Evolutionary conservation across 2,888 invertebrate genomes (phyloP).

Genomic region (Scaptomyza flava): DNA sequence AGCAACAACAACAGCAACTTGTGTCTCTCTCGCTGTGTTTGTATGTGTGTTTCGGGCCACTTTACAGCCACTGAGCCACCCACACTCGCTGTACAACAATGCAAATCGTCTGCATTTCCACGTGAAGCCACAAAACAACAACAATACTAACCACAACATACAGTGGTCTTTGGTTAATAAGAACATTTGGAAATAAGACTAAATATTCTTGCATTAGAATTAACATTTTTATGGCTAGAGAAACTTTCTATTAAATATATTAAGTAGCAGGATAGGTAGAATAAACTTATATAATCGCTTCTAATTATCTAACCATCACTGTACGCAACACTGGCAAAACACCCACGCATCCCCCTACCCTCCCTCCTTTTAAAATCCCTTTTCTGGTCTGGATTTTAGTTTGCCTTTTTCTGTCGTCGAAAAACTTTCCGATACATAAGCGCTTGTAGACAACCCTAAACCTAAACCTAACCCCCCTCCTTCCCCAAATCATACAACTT

Average conservation of each 20-base stretch:
- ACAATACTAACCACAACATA: slow-evolving; percentile 30
- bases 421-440: slow-evolving; percentile 71
- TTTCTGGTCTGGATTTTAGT: slow-evolving; percentile 36
- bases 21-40: slow-evolving; percentile 1
- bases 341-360: slow-evolving; percentile 1
- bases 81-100: slow-evolving; percentile 65
- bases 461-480: background rate
- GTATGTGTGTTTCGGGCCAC: slow-evolving; percentile 67
- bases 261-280: background rate
- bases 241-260: background rate
- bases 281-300: background rate
- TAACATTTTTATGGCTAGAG: no score
- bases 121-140: slow-evolving; percentile 58
- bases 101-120: slow-evolving; percentile 78
- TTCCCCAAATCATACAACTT: background rate
- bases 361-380: background rate
- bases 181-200: background rate
- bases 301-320: background rate
- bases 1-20: slow-evolving; percentile 29
- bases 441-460: slow-evolving; percentile 29
- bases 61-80: slow-evolving; percentile 71
- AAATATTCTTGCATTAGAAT: no score
- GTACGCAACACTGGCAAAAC: slow-evolving; percentile 6
- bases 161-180: background rate
- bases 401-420: slow-evolving; percentile 48